Evolutionary conservation across 2,888 invertebrate species (phyloP).

Genomic region (Boloria euphrosyne): DNA sequence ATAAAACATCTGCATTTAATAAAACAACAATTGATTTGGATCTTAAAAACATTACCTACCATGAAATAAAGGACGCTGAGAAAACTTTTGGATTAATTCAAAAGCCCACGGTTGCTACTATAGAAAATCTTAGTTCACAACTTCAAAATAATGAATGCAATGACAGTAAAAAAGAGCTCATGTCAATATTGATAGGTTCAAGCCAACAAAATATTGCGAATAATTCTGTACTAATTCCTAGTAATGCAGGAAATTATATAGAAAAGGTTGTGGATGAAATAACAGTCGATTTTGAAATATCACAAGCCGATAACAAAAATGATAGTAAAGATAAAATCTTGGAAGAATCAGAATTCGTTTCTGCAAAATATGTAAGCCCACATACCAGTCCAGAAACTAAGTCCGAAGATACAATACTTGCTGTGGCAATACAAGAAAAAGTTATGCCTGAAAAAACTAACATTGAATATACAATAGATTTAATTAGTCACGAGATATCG

Average conservation of each 20-base stretch:
- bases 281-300: neutral
- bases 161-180: neutral
- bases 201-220: neutral
- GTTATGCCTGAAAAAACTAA: constrained; percentile 20
- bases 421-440: constrained; percentile 28
- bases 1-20: neutral
- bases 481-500: constrained; percentile 17
- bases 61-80: constrained; percentile 41
- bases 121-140: constrained; percentile 16
- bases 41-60: constrained; percentile 31
- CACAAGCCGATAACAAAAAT: neutral
- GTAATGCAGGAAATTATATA: neutral
- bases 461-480: constrained; percentile 24
- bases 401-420: constrained; percentile 20
- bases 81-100: constrained; percentile 44
- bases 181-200: no score
- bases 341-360: neutral
- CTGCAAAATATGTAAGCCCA: neutral
- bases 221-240: neutral
- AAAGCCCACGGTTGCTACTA: constrained; percentile 16
- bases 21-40: constrained; percentile 24
- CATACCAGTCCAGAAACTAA: neutral
- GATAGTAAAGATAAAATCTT: neutral
- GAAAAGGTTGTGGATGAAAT: neutral
- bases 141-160: neutral